Evolutionary conservation across 2,113 vertebrate genomes (phyloP).

Genomic region (Lasiurus borealis): DNA sequence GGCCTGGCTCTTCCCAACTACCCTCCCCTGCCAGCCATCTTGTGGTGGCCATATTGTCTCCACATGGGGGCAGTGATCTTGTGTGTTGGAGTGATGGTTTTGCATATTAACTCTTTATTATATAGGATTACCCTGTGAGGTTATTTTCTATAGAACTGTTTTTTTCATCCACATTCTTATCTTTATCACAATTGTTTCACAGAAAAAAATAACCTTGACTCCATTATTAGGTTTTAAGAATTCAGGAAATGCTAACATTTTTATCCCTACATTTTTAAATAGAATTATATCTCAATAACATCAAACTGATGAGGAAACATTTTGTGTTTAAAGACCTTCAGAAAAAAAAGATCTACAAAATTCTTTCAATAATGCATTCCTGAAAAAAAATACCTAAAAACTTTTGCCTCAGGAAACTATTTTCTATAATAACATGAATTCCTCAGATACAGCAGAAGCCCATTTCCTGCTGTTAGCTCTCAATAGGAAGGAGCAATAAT

Average conservation of each 20-base stretch:
- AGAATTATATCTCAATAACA: conserved; percentile 31
- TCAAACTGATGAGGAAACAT: conserved; percentile 56
- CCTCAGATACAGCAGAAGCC: conserved; percentile 74
- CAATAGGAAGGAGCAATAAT: conserved; percentile 74
- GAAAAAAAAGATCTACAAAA: conserved; percentile 46
- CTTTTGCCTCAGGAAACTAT: conserved; percentile 77
- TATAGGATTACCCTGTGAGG: not conserved
- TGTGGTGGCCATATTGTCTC: too few relatives aligned
- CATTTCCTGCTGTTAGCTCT: conserved; percentile 75
- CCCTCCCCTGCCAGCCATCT: too few relatives aligned
- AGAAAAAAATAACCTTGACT: not conserved
- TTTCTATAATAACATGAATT: conserved; percentile 80
- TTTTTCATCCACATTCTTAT: not conserved
- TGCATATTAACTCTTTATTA: too few relatives aligned
- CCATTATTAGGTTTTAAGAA: conserved; percentile 35
- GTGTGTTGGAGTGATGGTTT: too few relatives aligned
- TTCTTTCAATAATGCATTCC: conserved; percentile 60
- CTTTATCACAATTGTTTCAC: not conserved
- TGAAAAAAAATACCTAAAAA: conserved; percentile 68
- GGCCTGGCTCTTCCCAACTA: too few relatives aligned
- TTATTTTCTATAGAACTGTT: not conserved
- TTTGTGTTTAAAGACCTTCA: conserved; percentile 60
- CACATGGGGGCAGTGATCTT: too few relatives aligned
- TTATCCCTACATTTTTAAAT: not conserved
- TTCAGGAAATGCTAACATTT: conserved; percentile 26